phyloP scores from a whole-genome alignment of 2,113 vertebrate species.

The Paraplagusia blochii region DNA sequence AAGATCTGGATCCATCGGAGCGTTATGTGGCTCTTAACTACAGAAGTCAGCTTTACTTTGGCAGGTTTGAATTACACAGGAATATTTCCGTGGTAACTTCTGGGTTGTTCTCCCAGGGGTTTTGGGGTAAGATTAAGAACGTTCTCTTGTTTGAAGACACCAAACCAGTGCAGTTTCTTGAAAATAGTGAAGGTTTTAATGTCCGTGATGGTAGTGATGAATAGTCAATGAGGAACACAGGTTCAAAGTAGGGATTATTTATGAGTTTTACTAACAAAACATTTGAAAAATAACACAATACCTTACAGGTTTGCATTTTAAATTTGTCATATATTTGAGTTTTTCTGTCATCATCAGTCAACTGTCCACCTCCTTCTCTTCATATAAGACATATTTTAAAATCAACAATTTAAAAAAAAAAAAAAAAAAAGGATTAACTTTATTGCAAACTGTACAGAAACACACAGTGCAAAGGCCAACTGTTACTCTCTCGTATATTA shows the following conservation, averaged over 20 bases:
- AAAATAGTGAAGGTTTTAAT: slow-evolving; percentile 81
- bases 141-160: slow-evolving; percentile 79
- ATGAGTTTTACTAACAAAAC: too few species aligned
- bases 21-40: slow-evolving; percentile 83
- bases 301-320: too few species aligned
- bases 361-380: slow-evolving; percentile 3
- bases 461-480: slow-evolving; percentile 75
- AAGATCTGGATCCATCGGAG: slow-evolving; percentile 81
- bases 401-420: slow-evolving; percentile 58
- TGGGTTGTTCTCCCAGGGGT: slow-evolving; percentile 78
- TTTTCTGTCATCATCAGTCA: too few species aligned
- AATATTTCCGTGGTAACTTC: slow-evolving; percentile 71
- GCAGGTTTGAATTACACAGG: slow-evolving; percentile 81
- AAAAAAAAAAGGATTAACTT: slow-evolving; percentile 75
- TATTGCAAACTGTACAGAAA: slow-evolving; percentile 81
- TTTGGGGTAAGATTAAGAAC: slow-evolving; percentile 82
- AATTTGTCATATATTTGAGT: too few species aligned
- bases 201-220: slow-evolving; percentile 72
- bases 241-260: too few species aligned
- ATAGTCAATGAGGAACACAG: background rate
- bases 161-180: slow-evolving; percentile 71
- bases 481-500: slow-evolving; percentile 69
- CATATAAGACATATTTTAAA: slow-evolving; percentile 32
- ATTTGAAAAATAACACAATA: too few species aligned
- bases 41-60: slow-evolving; percentile 78